Percentiles rank a stretch among this genome's conserved stretches.
These are phyloP conservation scores for Eupithecia dodoneata DNA, from an alignment of 2,888 invertebrate species.

Conservation along the genomic window DNA sequence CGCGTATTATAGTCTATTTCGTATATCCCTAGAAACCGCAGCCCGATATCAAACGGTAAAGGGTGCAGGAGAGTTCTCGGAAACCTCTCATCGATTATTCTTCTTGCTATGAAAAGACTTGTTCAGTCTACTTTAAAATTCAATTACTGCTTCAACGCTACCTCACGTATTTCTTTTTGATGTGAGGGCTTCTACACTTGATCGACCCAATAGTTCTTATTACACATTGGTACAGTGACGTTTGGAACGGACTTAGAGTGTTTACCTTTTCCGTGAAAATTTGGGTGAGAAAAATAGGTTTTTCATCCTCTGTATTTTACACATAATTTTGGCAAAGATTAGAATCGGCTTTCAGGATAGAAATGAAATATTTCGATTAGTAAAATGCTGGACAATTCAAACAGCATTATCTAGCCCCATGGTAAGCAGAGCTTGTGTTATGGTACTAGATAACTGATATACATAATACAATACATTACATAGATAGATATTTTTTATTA, in stretches of 20 bases:
- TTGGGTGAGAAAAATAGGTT: background rate
- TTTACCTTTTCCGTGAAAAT: background rate
- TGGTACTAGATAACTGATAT: too few relatives aligned
- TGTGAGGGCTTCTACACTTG: background rate
- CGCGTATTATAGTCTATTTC: background rate
- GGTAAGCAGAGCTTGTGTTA: too few relatives aligned
- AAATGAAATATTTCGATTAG: too few relatives aligned
- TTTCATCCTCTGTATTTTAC: background rate
- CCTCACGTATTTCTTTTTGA: background rate
- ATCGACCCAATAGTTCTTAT: background rate
- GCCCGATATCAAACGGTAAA: background rate
- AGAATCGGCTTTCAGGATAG: too few relatives aligned
- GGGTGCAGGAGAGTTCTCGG: background rate
- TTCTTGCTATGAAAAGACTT: constrained; percentile 2
- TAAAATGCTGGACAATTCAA: too few relatives aligned
- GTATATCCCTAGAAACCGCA: background rate
- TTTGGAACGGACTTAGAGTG: background rate
- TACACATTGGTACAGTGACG: background rate
- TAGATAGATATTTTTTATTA: too few relatives aligned
- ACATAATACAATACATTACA: too few relatives aligned
- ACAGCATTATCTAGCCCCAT: too few relatives aligned
- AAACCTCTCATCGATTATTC: constrained; percentile 3
- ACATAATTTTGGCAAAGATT: too few relatives aligned
- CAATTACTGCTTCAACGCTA: background rate
- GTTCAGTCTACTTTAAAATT: constrained; percentile 12